Conservation (phyloP, 2,888 invertebrate species). For the Pollenia labialis region DNA sequence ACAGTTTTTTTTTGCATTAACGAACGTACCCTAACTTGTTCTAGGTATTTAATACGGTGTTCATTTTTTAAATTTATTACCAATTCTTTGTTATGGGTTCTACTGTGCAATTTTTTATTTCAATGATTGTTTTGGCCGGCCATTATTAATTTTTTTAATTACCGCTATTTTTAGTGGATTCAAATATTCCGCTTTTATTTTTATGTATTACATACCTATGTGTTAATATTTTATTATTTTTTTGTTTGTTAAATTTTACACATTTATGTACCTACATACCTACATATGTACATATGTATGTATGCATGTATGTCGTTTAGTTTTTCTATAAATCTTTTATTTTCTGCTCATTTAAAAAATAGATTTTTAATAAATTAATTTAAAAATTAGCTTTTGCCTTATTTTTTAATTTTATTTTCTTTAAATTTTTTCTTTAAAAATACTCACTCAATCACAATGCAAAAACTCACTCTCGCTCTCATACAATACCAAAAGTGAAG, state of each 20-base stretch:
- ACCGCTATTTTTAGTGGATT: no score
- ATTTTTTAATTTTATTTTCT: constrained; percentile 28
- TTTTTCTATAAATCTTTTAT: not conserved
- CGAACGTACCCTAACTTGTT: no score
- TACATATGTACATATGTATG: not conserved
- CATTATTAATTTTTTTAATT: no score
- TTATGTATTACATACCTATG: not conserved
- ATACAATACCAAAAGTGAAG: constrained; percentile 53
- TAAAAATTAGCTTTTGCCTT: constrained; percentile 50
- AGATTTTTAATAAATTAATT: not conserved
- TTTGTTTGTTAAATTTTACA: not conserved
- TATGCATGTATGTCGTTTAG: not conserved
- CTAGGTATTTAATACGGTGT: no score
- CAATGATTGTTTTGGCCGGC: no score
- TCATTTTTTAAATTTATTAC: no score
- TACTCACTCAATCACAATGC: constrained; percentile 4
- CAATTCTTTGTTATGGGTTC: no score
- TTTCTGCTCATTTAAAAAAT: not conserved
- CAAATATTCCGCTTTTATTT: not conserved
- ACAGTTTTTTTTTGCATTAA: no score
- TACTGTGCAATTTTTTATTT: no score
- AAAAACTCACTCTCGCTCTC: constrained; percentile 62
- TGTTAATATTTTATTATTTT: not conserved
- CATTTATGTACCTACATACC: not conserved
- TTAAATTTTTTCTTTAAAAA: constrained; percentile 7